These are phyloP conservation scores for Sisyra terminalis DNA, from an alignment of 2,888 invertebrate species.

Conservation along the genomic window DNA sequence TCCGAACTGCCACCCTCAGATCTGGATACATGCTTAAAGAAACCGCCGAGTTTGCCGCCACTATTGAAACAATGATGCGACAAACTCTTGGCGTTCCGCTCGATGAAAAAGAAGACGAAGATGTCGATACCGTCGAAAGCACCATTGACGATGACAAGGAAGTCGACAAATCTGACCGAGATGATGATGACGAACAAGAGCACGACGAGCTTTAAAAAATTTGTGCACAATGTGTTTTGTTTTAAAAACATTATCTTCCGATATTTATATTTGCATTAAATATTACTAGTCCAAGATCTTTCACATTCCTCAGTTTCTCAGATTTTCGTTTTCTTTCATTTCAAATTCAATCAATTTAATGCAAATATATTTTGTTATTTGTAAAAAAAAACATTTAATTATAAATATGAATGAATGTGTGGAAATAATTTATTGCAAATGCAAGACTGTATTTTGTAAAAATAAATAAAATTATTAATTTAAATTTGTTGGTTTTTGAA, in stretches of 20 bases:
- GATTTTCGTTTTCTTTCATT: no score
- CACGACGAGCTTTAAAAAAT: slow-evolving; percentile 38
- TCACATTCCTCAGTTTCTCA: background rate
- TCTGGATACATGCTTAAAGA: slow-evolving; percentile 89
- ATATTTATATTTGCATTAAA: background rate
- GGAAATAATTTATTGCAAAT: slow-evolving; percentile 3
- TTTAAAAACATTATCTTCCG: background rate
- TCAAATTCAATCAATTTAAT: background rate
- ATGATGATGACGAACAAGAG: slow-evolving; percentile 22
- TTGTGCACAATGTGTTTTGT: no score
- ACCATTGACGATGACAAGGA: slow-evolving; percentile 26
- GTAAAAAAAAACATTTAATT: background rate
- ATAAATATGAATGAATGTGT: background rate
- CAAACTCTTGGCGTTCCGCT: slow-evolving; percentile 58
- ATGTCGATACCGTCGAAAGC: slow-evolving; percentile 28
- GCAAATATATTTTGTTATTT: background rate
- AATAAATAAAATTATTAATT: background rate
- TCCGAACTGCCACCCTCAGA: slow-evolving; percentile 78
- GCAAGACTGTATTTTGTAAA: slow-evolving; percentile 6
- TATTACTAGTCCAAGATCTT: background rate
- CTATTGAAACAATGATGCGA: slow-evolving; percentile 82
- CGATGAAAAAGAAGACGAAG: slow-evolving; percentile 56
- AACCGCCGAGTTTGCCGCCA: slow-evolving; percentile 73
- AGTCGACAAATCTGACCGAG: slow-evolving; percentile 26
- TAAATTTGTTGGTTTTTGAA: background rate